Conservation (phyloP, 1,140 invertebrate species). For the Calephelis nemesis region DNA sequence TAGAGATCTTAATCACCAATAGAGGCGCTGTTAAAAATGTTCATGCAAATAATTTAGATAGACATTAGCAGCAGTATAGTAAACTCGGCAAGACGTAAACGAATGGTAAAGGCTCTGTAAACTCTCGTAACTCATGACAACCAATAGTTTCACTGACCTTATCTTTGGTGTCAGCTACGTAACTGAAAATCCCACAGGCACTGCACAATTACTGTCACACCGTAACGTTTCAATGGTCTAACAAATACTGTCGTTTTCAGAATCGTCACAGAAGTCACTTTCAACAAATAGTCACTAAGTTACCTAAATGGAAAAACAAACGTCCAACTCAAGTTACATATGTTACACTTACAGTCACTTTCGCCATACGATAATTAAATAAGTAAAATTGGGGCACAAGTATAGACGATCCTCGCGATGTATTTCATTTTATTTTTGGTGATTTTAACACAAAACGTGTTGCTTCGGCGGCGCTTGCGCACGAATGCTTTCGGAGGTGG, state of each 20-base stretch:
- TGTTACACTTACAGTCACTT: slow-evolving; percentile 23
- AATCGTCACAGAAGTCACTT: slow-evolving; percentile 66
- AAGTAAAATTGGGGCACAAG: slow-evolving; percentile 30
- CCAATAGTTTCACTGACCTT: slow-evolving; percentile 47
- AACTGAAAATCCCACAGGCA: slow-evolving; percentile 58
- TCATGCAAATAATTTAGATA: too few relatives aligned
- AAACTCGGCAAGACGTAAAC: too few relatives aligned
- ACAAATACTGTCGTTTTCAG: slow-evolving; percentile 43
- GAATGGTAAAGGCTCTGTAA: too few relatives aligned
- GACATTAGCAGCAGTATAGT: too few relatives aligned
- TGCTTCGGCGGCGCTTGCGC: slow-evolving; percentile 62
- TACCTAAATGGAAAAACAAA: slow-evolving; percentile 61
- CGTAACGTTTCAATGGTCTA: slow-evolving; percentile 8
- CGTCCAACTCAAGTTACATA: slow-evolving; percentile 42
- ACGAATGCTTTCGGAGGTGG: slow-evolving; percentile 71
- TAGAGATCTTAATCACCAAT: too few relatives aligned
- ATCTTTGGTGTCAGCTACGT: slow-evolving; percentile 55
- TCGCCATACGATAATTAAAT: slow-evolving; percentile 23
- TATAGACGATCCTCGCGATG: slow-evolving; percentile 31
- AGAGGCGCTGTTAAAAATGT: too few relatives aligned
- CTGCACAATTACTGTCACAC: slow-evolving; percentile 47
- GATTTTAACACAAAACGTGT: slow-evolving; percentile 42
- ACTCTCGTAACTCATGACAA: background rate
- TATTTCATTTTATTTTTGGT: slow-evolving; percentile 47
- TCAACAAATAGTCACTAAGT: slow-evolving; percentile 46